phyloP scores from a whole-genome alignment of 2,888 invertebrate genomes.

The Sinohyriopsis cumingii region DNA sequence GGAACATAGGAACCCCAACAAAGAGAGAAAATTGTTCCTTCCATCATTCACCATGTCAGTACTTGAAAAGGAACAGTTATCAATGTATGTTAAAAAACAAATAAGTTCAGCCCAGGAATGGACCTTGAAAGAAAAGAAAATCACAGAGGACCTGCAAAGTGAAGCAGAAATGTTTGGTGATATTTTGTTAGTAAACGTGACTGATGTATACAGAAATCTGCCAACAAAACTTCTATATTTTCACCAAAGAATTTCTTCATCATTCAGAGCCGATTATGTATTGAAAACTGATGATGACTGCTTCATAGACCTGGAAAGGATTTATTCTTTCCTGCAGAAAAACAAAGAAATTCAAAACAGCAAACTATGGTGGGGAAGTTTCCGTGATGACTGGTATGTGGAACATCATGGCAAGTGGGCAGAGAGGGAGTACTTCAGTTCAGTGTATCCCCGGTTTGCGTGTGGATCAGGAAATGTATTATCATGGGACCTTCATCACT shows the following conservation, averaged over 20 bases:
- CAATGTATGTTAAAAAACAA: not conserved
- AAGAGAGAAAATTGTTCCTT: conserved; percentile 5
- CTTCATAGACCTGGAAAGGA: conserved; percentile 54
- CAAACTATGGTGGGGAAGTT: conserved; percentile 60
- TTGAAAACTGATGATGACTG: conserved; percentile 72
- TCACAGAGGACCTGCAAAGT: not conserved
- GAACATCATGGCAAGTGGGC: conserved; percentile 70
- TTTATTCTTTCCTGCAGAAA: conserved; percentile 43
- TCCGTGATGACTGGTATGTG: conserved; percentile 68
- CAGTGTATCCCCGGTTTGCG: conserved; percentile 69
- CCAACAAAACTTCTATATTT: no score
- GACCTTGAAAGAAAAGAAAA: not conserved
- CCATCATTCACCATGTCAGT: conserved; percentile 14
- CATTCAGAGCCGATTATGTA: conserved; percentile 35
- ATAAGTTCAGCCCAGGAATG: conserved; percentile 12
- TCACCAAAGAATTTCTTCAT: not conserved
- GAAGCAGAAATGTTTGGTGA: no score
- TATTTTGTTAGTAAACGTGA: no score
- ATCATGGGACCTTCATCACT: conserved; percentile 58
- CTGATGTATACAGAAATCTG: no score
- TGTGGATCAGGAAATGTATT: conserved; percentile 70
- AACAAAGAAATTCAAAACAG: conserved; percentile 2
- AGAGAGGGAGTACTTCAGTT: conserved; percentile 59
- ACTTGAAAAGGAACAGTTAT: conserved; percentile 20
- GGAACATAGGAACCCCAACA: no score